Conservation (phyloP, 2,888 invertebrate genomes). For the Leistus spinibarbis region DNA sequence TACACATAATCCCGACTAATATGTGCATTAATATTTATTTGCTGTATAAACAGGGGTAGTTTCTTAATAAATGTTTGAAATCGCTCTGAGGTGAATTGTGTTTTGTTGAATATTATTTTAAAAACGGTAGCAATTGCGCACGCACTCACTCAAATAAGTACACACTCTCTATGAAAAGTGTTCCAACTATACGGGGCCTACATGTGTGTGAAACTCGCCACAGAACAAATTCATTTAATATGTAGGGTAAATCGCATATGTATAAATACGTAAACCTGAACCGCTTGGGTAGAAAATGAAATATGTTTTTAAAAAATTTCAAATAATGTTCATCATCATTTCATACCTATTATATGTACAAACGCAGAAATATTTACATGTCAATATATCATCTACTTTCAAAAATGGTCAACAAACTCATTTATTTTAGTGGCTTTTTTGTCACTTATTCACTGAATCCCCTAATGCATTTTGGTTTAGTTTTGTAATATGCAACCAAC, state of each 20-base stretch:
- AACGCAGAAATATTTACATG: slow-evolving; percentile 37
- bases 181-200: too few species aligned
- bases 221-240: too few species aligned
- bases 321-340: slow-evolving; percentile 24
- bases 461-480: slow-evolving; percentile 22
- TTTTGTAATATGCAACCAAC: too few species aligned
- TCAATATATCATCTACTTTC: slow-evolving; percentile 34
- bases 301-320: slow-evolving; percentile 8
- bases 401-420: slow-evolving; percentile 20
- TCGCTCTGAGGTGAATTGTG: slow-evolving; percentile 21
- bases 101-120: slow-evolving; percentile 21
- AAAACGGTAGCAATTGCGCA: slow-evolving; percentile 19
- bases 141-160: slow-evolving; percentile 15
- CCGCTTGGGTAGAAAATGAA: slow-evolving; percentile 34
- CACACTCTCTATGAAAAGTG: slow-evolving; percentile 10
- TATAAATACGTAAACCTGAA: not conserved
- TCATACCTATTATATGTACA: slow-evolving; percentile 38
- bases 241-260: too few species aligned
- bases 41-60: too few species aligned
- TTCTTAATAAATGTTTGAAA: too few species aligned
- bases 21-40: too few species aligned
- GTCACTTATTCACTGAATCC: slow-evolving; percentile 31
- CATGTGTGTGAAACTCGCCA: too few species aligned
- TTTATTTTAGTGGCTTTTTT: too few species aligned
- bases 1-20: too few species aligned